Conservation (phyloP, 1,140 invertebrate species). For the Hydropsyche tenuis region DNA sequence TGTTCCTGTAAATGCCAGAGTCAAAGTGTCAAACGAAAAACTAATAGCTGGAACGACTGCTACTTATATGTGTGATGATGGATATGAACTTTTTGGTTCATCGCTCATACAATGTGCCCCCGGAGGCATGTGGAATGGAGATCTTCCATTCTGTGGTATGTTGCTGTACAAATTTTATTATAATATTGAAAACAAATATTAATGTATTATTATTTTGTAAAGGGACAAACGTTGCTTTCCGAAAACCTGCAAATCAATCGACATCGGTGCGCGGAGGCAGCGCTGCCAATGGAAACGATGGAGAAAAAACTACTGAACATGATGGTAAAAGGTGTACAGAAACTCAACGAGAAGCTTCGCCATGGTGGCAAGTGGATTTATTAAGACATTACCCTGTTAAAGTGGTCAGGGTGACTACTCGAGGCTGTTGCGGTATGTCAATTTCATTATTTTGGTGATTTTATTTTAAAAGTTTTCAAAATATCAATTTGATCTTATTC, state of each 20-base stretch:
- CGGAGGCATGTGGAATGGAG: constrained; percentile 77
- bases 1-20: constrained; percentile 80
- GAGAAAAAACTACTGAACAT: constrained; percentile 80
- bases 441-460: not conserved
- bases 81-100: constrained; percentile 75
- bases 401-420: constrained; percentile 83
- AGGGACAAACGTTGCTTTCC: constrained; percentile 85
- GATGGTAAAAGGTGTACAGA: constrained; percentile 87
- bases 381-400: constrained; percentile 82
- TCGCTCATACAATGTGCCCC: constrained; percentile 70
- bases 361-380: constrained; percentile 92
- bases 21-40: constrained; percentile 61
- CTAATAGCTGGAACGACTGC: constrained; percentile 69
- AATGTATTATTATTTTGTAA: too few relatives aligned
- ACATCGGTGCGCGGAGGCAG: constrained; percentile 83
- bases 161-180: not conserved
- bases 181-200: not conserved
- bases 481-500: not conserved
- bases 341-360: constrained; percentile 84
- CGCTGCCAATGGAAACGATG: constrained; percentile 85
- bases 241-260: constrained; percentile 89
- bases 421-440: constrained; percentile 79
- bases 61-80: constrained; percentile 82
- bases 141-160: constrained; percentile 82
- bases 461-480: too few relatives aligned